Conservation (phyloP, 2,888 invertebrate species). For the Dasysyrphus albostriatus region DNA sequence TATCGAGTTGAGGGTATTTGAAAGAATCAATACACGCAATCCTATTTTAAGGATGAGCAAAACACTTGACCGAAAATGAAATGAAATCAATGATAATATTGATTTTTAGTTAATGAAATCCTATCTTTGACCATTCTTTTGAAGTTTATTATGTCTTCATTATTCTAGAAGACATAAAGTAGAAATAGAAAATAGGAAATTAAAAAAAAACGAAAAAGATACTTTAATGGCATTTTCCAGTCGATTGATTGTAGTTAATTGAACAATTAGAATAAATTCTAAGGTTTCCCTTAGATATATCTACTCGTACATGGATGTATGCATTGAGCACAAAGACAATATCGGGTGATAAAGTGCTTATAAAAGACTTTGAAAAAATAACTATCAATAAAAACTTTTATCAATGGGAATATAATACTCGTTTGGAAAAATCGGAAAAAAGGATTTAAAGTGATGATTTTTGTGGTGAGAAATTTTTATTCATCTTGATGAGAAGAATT, state of each 20-base stretch:
- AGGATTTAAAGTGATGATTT: background rate
- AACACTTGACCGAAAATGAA: slow-evolving; percentile 37
- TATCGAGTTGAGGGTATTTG: background rate
- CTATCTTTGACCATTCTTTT: slow-evolving; percentile 38
- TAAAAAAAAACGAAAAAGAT: slow-evolving; percentile 7
- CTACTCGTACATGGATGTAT: no score
- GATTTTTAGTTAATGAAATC: slow-evolving; percentile 67
- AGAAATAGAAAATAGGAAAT: slow-evolving; percentile 7
- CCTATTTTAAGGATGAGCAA: slow-evolving; percentile 58
- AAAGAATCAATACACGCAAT: slow-evolving; percentile 64
- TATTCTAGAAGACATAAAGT: slow-evolving; percentile 4
- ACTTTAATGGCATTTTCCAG: slow-evolving; percentile 52
- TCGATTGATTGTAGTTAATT: slow-evolving; percentile 69
- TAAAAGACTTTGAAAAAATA: background rate
- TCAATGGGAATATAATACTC: background rate
- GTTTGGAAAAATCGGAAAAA: background rate
- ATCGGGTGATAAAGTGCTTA: background rate
- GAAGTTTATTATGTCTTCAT: slow-evolving; percentile 41
- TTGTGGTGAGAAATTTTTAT: background rate
- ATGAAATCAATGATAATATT: slow-evolving; percentile 36
- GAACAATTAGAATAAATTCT: slow-evolving; percentile 64
- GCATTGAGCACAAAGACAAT: background rate
- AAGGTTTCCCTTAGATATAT: slow-evolving; percentile 38
- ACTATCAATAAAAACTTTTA: slow-evolving; percentile 21
- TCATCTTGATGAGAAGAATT: background rate